Evolutionary conservation across 2,797 vertebrate genomes (phyloP).

Genomic region (Perodicticus potto): DNA sequence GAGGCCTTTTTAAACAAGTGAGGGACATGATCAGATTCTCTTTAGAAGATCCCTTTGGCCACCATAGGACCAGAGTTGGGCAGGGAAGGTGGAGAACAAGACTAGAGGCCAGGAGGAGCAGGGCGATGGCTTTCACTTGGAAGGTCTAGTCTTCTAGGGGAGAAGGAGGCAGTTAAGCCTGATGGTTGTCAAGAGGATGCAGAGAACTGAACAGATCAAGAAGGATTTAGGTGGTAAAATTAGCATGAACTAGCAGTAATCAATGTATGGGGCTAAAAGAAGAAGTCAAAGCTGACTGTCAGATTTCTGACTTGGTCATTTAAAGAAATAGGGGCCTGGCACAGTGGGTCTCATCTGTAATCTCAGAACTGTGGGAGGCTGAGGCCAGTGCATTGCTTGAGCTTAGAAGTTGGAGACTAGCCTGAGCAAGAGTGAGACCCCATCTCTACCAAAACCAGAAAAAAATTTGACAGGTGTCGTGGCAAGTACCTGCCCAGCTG

Average conservation of each 20-base stretch:
- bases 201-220: neutral
- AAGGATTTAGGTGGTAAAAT: neutral
- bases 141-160: too few species aligned
- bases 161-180: neutral
- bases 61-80: neutral
- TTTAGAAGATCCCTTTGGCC: neutral
- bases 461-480: too few species aligned
- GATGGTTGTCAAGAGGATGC: neutral
- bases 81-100: neutral
- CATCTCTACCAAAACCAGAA: too few species aligned
- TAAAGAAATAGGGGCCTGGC: neutral
- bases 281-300: neutral
- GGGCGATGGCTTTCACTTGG: neutral
- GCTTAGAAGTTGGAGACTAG: too few species aligned
- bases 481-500: too few species aligned
- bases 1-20: neutral
- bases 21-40: neutral
- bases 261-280: neutral
- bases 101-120: neutral
- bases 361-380: too few species aligned
- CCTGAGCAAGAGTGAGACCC: too few species aligned
- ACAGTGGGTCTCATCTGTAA: too few species aligned
- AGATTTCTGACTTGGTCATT: constrained; percentile 15
- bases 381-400: too few species aligned
- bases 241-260: neutral